Percentiles rank a stretch among this genome's conserved stretches.
Conservation (phyloP, 2,797 vertebrate species). For the Hirundo rustica region DNA sequence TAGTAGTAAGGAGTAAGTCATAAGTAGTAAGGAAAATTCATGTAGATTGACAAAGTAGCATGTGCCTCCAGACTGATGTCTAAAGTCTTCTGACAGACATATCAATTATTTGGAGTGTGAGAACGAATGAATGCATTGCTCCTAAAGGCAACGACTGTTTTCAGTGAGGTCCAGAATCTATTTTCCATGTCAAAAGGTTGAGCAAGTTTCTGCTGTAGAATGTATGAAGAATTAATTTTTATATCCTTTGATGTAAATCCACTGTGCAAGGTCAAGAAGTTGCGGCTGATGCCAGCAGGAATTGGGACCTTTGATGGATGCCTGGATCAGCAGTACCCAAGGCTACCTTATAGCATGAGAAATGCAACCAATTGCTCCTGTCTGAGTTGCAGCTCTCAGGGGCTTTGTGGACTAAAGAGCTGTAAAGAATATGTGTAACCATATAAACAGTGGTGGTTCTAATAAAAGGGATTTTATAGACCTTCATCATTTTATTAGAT, state of each 20-base stretch:
- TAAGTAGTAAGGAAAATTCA: not conserved
- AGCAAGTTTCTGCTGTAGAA: not conserved
- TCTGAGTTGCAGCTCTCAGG: not conserved
- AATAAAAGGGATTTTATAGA: not conserved
- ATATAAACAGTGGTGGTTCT: not conserved
- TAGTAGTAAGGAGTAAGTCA: not conserved
- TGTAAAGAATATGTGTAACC: not conserved
- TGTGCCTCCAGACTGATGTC: not conserved
- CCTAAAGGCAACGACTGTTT: not conserved
- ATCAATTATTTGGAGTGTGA: not conserved
- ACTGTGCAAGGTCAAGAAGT: not conserved
- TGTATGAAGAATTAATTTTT: not conserved
- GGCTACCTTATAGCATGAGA: not conserved
- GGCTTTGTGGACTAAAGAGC: not conserved
- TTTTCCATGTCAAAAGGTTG: not conserved
- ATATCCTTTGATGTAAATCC: not conserved
- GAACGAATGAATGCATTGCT: not conserved
- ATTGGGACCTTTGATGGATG: not conserved
- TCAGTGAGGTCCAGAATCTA: not conserved
- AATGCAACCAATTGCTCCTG: not conserved
- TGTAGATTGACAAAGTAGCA: accelerated
- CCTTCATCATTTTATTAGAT: not conserved
- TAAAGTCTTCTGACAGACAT: not conserved
- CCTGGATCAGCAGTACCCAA: not conserved
- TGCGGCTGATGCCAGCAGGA: not conserved